These are phyloP conservation scores for Mellilla xanthometata DNA, from an alignment of 2,888 invertebrate species.

Conservation along the genomic window DNA sequence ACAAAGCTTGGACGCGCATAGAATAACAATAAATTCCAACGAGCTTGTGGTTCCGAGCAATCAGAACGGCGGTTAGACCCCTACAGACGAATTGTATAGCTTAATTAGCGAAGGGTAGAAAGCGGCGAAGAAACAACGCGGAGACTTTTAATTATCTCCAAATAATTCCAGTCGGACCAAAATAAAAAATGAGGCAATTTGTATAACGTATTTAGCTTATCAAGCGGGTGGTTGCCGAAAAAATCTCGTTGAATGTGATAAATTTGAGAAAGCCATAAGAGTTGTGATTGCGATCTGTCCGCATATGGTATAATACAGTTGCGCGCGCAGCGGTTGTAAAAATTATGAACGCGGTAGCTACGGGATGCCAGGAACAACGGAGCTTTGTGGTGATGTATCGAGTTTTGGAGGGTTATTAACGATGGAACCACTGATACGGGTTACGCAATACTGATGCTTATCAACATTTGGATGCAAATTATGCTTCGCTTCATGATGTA, in stretches of 20 bases:
- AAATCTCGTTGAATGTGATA: slow-evolving; percentile 27
- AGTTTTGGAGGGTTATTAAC: slow-evolving; percentile 17
- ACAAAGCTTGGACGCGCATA: slow-evolving; percentile 45
- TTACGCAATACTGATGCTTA: slow-evolving; percentile 15
- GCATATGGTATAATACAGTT: slow-evolving; percentile 64
- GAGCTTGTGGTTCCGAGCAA: slow-evolving; percentile 52
- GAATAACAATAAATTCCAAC: slow-evolving; percentile 61
- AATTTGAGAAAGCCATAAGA: slow-evolving; percentile 52
- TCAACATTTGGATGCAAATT: slow-evolving; percentile 14
- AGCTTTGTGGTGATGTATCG: slow-evolving; percentile 30
- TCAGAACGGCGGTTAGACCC: slow-evolving; percentile 56
- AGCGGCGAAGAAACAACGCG: slow-evolving; percentile 33
- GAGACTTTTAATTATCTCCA: slow-evolving; percentile 47
- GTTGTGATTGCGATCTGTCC: slow-evolving; percentile 51
- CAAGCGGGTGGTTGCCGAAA: slow-evolving; percentile 23
- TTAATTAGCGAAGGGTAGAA: slow-evolving; percentile 60
- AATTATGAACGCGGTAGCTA: slow-evolving; percentile 40
- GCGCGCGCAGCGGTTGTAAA: slow-evolving; percentile 49
- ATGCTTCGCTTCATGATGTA: too few relatives aligned
- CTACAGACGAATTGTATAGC: slow-evolving; percentile 58
- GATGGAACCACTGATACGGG: slow-evolving; percentile 15
- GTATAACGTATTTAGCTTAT: slow-evolving; percentile 43
- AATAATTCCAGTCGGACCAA: slow-evolving; percentile 32
- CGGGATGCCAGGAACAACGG: slow-evolving; percentile 35
- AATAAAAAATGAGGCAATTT: slow-evolving; percentile 47